Evolutionary conservation across 2,888 invertebrate species (phyloP), one percentile per base, ranked within the genome.

Genomic region (Cremastinae sp.): DNA sequence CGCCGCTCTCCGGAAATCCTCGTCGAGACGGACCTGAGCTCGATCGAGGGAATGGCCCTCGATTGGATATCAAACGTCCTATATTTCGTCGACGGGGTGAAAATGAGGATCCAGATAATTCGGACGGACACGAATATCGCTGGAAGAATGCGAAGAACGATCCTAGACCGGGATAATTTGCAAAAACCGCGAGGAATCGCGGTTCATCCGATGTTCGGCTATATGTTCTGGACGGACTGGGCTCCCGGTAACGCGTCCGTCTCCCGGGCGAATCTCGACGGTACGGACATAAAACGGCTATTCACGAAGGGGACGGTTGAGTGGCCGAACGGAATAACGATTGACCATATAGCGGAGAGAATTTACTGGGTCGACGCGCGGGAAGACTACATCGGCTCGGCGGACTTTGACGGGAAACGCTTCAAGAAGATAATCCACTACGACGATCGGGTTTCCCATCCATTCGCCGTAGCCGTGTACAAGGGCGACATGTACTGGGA

Each of bases 181-280:
- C 93, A 93, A 5, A 95, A 94, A 81, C 96, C 96, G 0, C 90
- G 96, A 75, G 95, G 96, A 7, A 95, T 97, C 65, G 95, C 95
- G 0, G 93, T 97, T 0, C 96, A 97, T 90, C 97, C 97, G 0
- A 92, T 92, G 84, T 93, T 93, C 61, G 96, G 96, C 70, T 95
- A 93, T 81, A 90, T 95, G 88, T 97, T 95, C 87, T 96, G 96
- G 96, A 96, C 96, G 0, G 97, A 97, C 86, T 97, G 96, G 96
- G 95, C 95, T 2, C 91, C 92, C 1, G 92, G 91, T n/a, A 92
- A 93, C 79, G 96, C 97, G 0, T 94, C 95, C 0, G 93, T 97
- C 5, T 95, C 94, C 5, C 91, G 96, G 62, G 94, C 96, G 0
- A 94, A 95, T 85, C 91, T 97, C 77, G 96, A 97, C 86, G 97